Base-by-base conservation (phyloP, 2,797 vertebrate species). In the Poeciliopsis infans region DNA sequence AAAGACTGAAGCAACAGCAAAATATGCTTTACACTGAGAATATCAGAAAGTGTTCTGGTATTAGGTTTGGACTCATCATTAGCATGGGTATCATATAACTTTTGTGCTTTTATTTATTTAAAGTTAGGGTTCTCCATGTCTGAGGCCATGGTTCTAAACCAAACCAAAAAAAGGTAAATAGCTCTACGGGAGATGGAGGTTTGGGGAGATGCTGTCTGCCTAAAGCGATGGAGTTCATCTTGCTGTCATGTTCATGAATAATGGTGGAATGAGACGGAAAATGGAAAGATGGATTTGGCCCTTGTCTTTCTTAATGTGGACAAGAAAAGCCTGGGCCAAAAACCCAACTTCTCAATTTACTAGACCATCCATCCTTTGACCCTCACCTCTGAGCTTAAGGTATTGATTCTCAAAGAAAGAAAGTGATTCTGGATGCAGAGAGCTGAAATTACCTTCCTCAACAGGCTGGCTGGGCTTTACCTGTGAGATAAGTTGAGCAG, bases 1-100 rank as follows among this genome's bases (percentile, higher is more conserved):
- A 73, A 86, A 77, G 76, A 88, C 57, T 49, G 66, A 25, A 79
- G 36, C 36, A 41, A 23, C 3, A 41, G 36, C 23, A 68, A 68
- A 25, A n/a, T n/a, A 7, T 43, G 12, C 41, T 45, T 28, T 70
- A 46, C 25, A 46, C 41, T 0, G 16, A 45, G 41, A 70, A 45
- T 43, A 70, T 45, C 10, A n/a, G 41, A 28, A 70, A 70, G 11
- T 7, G 25, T 28, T 70, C 5, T 45, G 41, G 68, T 16, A 18
- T 69, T 36, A 66, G 33, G 64, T 41, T 28, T 1, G 31, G 41
- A 45, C 11, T 43, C 18, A 25, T 43, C 5, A 43, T 13, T 43
- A 2, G 20, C 5, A 25, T 15, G 39, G 5, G 23, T n/a, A 2
- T n/a, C 28, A 7, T n/a, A n/a, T 7, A 10, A 43, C 13, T 23